Evolutionary conservation across 2,888 invertebrate species (phyloP), one percentile per base, ranked within the genome.

Genomic region (Sphaeridia pumilis): DNA sequence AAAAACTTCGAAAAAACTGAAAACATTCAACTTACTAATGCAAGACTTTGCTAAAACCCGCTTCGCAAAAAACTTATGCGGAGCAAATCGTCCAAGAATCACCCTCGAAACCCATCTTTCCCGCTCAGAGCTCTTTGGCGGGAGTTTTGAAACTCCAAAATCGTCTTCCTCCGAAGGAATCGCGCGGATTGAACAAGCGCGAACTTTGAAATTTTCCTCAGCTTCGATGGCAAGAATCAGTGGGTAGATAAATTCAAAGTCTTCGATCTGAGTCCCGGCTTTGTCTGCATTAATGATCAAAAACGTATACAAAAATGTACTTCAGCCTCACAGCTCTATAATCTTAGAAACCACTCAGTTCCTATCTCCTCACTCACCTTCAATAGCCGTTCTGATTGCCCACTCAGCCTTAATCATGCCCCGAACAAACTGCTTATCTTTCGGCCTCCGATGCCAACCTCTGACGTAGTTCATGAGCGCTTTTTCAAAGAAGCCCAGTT

Each of bases 181-280:
- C 3, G 38, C 21, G 14, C 53, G 27, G 22, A 53, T 47, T 17
- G 47, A 53, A 25, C 53, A 53, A 12, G 47, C 47, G 21, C 31
- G 38, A 3, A 17, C 28, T 21, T 4, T 3, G 4, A 41, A 5
- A 14, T 17, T 36, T 14, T 45, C 38, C n/a, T 51, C 46, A 24
- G n/a, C 14, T 48, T 53, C 53, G 22, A 53, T 42, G 31, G 47
- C 53, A 22, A 48, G 47, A n/a, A 53, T 34, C 4, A 53, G 34
- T 20, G 53, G 53, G 22, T 48, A 12, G 5, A 53, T 43, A 17
- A 48, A 47, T 14, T 47, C 42, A 2, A 53, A 22, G 21, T 53
- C 53, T 48, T 53, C 53, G 20, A 53, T 48, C 26, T 42, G 47
- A 10, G 53, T 53, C 2, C 34, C 47, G 17, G 47, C 42, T 2